Base-by-base conservation (phyloP, 2,797 vertebrate species). In the Coilia nasus region DNA sequence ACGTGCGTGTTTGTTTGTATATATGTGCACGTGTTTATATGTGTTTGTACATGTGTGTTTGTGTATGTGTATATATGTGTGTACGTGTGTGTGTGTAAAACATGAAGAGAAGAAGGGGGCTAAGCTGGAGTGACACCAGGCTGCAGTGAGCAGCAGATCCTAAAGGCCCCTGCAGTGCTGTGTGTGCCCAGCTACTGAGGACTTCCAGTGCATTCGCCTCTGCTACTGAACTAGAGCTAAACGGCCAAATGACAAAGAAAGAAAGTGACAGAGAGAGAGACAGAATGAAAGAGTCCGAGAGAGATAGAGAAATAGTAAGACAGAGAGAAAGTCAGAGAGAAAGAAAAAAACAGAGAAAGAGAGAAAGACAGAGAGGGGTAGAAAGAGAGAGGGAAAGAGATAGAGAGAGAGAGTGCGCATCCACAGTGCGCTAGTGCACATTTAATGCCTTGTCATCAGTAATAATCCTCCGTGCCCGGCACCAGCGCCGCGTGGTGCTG, bases 81-180 rank as follows among this genome's bases (percentile, higher is more conserved):
- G 67, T 35, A 28, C 41, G 15, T 19, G 15, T 41, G 31, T 75
- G 15, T 75, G 31, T 75, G 67, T 78, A 14, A 31, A 71, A 28
- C 28, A 71, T 35, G 17, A 78, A 21, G 35, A 78, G 71, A 78
- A 31, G 62, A 41, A 41, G 19, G 31, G 35, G 71, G 87, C 91
- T 94, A 93, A 95, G 93, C 93, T 91, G 90, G 90, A 93, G 94
- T 94, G 95, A 95, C 94, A 93, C 93, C 91, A 91, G 92, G 91
- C 89, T 90, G 91, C 94, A 94, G 95, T 93, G 93, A 95, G 94
- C 85, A 92, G 85, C 91, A 67, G 82, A 62, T 86, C 81, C 87
- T 85, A 91, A 91, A 91, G 87, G 86, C 90, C 93, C 90, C 28
- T 28, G 25, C 62, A 88, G 86, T 90, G 92, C 86, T 89, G 91